phyloP scores from a whole-genome alignment of 2,888 invertebrate genomes.

The Bruchidius siliquastri region DNA sequence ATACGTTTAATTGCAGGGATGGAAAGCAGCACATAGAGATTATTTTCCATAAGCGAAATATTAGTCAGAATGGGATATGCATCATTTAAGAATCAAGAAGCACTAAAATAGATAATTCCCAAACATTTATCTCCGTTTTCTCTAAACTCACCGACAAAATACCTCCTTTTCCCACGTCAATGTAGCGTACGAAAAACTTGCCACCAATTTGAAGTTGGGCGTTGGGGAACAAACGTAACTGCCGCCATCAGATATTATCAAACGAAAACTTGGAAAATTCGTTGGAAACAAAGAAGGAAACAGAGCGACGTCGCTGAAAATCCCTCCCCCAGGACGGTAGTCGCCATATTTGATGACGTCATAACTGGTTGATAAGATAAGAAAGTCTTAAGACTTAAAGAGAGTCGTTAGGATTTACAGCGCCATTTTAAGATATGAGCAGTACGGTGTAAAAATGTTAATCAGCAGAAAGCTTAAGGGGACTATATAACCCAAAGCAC shows the following conservation, averaged over 20 bases:
- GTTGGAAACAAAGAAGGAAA: neutral
- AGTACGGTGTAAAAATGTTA: conserved; percentile 27
- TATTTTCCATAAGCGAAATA: too few species aligned
- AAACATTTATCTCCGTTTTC: too few species aligned
- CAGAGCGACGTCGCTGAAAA: neutral
- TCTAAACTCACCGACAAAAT: too few species aligned
- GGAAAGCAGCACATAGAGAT: too few species aligned
- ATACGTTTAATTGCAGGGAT: too few species aligned
- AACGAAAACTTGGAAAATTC: neutral
- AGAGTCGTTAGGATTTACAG: conserved; percentile 44
- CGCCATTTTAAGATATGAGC: conserved; percentile 36
- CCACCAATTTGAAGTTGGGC: neutral
- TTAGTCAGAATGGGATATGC: too few species aligned
- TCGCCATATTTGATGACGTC: conserved; percentile 42
- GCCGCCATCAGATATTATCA: neutral
- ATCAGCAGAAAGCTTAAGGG: conserved; percentile 19
- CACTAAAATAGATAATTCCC: too few species aligned
- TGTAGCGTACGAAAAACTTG: neutral
- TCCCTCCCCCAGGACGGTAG: neutral
- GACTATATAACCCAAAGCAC: conserved; percentile 2
- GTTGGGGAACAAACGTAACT: neutral
- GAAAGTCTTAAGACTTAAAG: conserved; percentile 44
- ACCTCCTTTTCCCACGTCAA: neutral
- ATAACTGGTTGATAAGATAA: conserved; percentile 47
- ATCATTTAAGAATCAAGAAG: too few species aligned